Percentiles rank a stretch among this genome's conserved stretches.
Evolutionary conservation across 2,888 invertebrate genomes (phyloP).

Genomic region (Geophilus truncorum): DNA sequence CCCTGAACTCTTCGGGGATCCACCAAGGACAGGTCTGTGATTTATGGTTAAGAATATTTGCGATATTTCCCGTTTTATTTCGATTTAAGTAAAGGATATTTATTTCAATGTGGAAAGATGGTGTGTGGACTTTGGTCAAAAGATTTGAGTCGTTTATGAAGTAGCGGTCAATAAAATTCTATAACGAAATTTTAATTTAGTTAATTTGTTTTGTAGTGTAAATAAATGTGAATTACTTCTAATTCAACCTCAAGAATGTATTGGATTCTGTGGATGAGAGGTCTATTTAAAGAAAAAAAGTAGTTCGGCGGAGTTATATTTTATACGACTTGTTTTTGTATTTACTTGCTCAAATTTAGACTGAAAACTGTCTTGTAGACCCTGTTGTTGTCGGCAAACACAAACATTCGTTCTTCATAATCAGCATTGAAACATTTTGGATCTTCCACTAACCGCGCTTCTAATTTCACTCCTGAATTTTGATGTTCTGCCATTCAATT

Average conservation of each 20-base stretch:
- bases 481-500: conserved; percentile 1
- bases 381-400: not conserved
- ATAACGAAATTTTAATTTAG: not conserved
- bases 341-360: not conserved
- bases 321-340: not conserved
- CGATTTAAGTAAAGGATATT: not conserved
- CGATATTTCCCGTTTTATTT: not conserved
- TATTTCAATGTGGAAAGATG: not conserved
- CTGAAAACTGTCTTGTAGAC: not conserved
- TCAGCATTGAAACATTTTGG: not conserved
- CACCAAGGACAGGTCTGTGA: not conserved
- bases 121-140: not conserved
- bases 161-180: not conserved
- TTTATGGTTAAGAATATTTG: not conserved
- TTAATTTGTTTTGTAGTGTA: not conserved
- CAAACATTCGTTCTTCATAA: not conserved
- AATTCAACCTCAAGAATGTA: not conserved
- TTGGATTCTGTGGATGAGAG: not conserved
- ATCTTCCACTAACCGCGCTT: not conserved
- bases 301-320: not conserved
- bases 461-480: not conserved
- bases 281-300: not conserved
- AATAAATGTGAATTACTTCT: too few species aligned
- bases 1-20: not conserved
- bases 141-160: not conserved